Conservation (phyloP, 2,888 invertebrate species). For the Stictocephala bisonia region DNA sequence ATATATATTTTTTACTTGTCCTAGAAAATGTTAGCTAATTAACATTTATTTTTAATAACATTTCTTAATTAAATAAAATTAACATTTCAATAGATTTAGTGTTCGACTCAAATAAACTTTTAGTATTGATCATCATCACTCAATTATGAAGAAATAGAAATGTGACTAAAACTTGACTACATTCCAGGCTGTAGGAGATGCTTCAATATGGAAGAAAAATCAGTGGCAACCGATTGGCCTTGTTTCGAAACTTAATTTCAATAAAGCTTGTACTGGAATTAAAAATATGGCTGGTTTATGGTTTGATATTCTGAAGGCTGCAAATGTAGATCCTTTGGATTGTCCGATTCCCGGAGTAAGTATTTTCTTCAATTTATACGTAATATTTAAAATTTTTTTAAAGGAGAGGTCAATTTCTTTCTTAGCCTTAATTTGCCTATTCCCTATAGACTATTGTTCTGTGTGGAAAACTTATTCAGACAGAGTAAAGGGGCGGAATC, state of each 20-base stretch:
- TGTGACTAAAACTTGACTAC: too few relatives aligned
- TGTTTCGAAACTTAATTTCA: not conserved
- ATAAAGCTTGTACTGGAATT: not conserved
- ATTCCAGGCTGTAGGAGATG: constrained; percentile 4
- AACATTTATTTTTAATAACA: not conserved
- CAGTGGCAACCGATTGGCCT: constrained; percentile 1
- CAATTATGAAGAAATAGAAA: too few relatives aligned
- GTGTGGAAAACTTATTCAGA: too few relatives aligned
- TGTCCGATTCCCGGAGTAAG: constrained; percentile 4
- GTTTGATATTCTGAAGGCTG: not conserved
- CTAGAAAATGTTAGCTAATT: not conserved
- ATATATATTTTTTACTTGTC: not conserved
- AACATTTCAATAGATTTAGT: too few relatives aligned
- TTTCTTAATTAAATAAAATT: not conserved
- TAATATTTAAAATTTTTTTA: too few relatives aligned
- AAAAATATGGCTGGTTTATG: not conserved
- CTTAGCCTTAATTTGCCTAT: too few relatives aligned
- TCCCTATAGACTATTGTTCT: too few relatives aligned
- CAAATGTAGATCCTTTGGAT: not conserved
- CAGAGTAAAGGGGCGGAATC: too few relatives aligned
- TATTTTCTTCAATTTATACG: too few relatives aligned
- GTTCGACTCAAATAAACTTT: too few relatives aligned
- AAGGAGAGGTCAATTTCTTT: too few relatives aligned
- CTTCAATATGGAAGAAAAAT: not conserved
- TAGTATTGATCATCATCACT: too few relatives aligned